These are phyloP conservation scores for Leucopternis melanops DNA, from an alignment of 2,113 vertebrate species.

Conservation along the genomic window DNA sequence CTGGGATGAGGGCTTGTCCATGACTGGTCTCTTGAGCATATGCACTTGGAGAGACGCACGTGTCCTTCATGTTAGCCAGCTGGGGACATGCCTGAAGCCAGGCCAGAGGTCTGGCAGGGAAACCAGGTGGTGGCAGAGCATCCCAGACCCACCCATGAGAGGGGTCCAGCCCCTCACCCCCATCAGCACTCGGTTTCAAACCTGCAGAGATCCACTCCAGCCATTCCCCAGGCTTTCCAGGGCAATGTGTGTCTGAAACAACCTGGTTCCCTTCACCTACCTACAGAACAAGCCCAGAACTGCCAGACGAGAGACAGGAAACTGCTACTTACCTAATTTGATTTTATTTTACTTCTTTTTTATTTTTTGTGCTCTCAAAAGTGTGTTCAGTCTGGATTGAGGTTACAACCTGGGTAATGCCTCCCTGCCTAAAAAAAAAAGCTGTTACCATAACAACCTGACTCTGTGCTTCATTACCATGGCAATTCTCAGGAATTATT, in stretches of 20 bases:
- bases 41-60: not conserved
- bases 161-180: not conserved
- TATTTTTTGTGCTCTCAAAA: not conserved
- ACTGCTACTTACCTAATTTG: not conserved
- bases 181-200: not conserved
- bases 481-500: slow-evolving; percentile 52
- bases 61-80: not conserved
- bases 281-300: not conserved
- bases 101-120: not conserved
- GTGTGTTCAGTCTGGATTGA: not conserved
- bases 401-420: slow-evolving; percentile 39
- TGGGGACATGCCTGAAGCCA: not conserved
- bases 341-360: not conserved
- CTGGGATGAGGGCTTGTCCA: not conserved
- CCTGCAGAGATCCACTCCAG: not conserved
- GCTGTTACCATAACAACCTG: slow-evolving; percentile 49
- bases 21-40: not conserved
- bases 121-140: not conserved
- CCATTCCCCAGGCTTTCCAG: not conserved
- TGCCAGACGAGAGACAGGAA: not conserved
- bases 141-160: not conserved
- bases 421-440: slow-evolving; percentile 3
- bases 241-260: not conserved
- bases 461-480: slow-evolving; percentile 53
- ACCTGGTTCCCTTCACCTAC: not conserved